Base-by-base conservation (phyloP, 2,888 invertebrate species). In the Aspidiotus rigidus region DNA sequence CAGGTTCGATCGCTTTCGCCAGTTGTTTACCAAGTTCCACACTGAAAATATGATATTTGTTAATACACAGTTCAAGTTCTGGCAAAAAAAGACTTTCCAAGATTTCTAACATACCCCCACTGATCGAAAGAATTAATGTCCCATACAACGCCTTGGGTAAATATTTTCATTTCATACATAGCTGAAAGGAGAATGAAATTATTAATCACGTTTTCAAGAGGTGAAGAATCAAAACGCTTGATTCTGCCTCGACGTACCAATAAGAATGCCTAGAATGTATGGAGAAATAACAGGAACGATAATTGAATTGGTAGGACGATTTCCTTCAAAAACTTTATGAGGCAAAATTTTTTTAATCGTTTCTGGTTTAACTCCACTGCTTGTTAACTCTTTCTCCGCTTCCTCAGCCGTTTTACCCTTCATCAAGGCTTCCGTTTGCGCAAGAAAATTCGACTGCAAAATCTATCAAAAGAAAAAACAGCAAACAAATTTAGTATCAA, bases 71-170 rank as follows among this genome's bases (percentile, higher is more conserved):
- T 28, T 28, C n/a, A 28, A 28, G 28, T 28, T 28, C 28, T 28
- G 28, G 5, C 28, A 28, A 28, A 28, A 5, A 28, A 28, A 28
- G 28, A 28, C 28, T 28, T 3, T 28, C 28, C 28, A 5, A 28
- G 28, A 28, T 28, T 28, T 28, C 28, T 28, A 60, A 79, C 83
- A 80, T 78, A 87, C 87, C 99, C 99, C 97, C 98, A 99, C 77
- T 99, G 99, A 81, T 99, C 99, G 79, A 90, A 99, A 0, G 98
- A 98, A 79, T 99, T 99, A 77, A 99, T 96, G 79, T 98, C 93
- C 99, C 99, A 99, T 76, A 99, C 90, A 61, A 94, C 87, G 57
- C 99, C 99, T 79, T 99, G 99, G 0, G 90, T 89, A 81, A 99
- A 99, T 75, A 99, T 99, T 81, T 99, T 99, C 79, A 97, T 97